Conservation (phyloP, 2,113 vertebrate genomes). For the Sakesphorus luctuosus region DNA sequence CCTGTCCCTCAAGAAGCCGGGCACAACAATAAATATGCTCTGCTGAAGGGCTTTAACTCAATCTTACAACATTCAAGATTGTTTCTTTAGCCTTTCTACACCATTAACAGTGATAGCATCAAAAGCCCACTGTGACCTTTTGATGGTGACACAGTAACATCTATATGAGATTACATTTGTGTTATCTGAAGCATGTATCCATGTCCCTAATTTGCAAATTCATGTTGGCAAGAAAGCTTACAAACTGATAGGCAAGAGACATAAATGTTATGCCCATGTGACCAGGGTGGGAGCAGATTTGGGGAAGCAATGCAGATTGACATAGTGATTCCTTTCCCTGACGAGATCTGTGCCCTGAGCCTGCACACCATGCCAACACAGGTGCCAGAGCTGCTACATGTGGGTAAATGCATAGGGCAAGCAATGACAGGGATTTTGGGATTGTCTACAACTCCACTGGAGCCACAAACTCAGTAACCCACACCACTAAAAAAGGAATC, state of each 20-base stretch:
- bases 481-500: background rate
- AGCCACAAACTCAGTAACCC: background rate
- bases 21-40: background rate
- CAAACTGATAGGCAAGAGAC: background rate
- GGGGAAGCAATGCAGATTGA: background rate
- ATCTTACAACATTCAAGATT: background rate
- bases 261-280: fast-evolving
- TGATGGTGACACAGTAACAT: fast-evolving
- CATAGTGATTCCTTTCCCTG: fast-evolving
- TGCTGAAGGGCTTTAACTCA: background rate
- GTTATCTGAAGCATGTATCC: background rate
- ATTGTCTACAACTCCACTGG: background rate
- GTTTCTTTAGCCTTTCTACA: background rate
- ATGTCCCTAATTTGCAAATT: background rate
- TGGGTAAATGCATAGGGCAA: background rate
- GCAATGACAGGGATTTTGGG: background rate
- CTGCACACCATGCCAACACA: fast-evolving
- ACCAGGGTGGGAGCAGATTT: background rate
- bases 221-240: background rate
- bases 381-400: background rate
- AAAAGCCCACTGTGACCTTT: background rate
- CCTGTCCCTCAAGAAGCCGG: background rate
- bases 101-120: background rate
- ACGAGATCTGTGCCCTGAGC: background rate
- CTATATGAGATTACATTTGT: background rate